Percentiles rank a stretch among this genome's conserved stretches.
Evolutionary conservation across 2,797 vertebrate species (phyloP).

Genomic region (Selene dorsalis): DNA sequence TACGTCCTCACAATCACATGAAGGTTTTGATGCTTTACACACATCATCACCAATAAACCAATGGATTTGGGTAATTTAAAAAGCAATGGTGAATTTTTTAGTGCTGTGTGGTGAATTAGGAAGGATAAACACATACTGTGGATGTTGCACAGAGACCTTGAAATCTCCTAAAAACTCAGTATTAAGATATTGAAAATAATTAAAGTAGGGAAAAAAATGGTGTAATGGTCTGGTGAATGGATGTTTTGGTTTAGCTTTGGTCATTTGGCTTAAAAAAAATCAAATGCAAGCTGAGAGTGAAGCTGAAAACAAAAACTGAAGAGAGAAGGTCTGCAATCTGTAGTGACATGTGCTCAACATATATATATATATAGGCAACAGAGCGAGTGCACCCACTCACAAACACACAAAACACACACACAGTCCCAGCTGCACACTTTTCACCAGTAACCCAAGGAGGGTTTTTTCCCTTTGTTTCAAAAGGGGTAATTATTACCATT

Average conservation of each 20-base stretch:
- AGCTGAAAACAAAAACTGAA: conserved; percentile 2
- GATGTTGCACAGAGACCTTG: not conserved
- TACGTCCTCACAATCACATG: not conserved
- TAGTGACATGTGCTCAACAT: conserved; percentile 14
- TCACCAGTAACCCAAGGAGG: conserved; percentile 66
- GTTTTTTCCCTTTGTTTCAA: conserved; percentile 66
- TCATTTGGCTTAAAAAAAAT: conserved; percentile 17
- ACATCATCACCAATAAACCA: not conserved
- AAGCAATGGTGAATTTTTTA: not conserved
- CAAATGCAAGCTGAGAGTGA: not conserved
- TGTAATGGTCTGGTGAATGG: not conserved
- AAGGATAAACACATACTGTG: not conserved
- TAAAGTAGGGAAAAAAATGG: not conserved
- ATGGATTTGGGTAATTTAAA: not conserved
- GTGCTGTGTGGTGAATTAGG: not conserved
- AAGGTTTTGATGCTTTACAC: not conserved
- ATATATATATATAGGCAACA: conserved; percentile 20
- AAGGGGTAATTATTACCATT: conserved; percentile 73
- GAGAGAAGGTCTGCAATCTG: conserved; percentile 24
- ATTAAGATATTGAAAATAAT: not conserved
- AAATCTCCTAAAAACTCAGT: not conserved
- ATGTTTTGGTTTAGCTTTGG: not conserved
- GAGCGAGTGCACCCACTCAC: conserved; percentile 34
- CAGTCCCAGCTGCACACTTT: conserved; percentile 71
- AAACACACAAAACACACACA: conserved; percentile 31